phyloP scores from a whole-genome alignment of 2,888 invertebrate species.

The Andrena minutula region DNA sequence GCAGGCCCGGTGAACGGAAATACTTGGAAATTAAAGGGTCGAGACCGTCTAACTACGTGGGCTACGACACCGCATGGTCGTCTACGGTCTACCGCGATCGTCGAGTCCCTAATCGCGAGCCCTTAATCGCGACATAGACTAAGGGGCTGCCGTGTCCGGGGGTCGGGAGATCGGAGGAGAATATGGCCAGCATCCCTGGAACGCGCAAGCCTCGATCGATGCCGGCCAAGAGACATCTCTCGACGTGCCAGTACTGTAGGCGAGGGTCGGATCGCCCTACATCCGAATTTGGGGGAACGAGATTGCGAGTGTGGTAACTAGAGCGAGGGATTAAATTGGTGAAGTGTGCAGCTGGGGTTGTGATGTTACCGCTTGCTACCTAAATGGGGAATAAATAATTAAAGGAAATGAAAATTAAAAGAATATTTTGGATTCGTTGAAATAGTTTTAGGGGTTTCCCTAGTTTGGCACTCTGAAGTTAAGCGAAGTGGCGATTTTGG shows the following conservation, averaged over 20 bases:
- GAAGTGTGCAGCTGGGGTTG: too few relatives aligned
- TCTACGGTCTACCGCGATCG: constrained; percentile 73
- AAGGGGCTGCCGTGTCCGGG: constrained; percentile 71
- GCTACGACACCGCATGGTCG: constrained; percentile 76
- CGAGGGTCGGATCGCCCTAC: constrained; percentile 29
- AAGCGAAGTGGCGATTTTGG: too few relatives aligned
- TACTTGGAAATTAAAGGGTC: constrained; percentile 56
- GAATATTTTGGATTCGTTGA: too few relatives aligned
- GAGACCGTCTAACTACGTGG: constrained; percentile 71
- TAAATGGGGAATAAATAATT: too few relatives aligned
- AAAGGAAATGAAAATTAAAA: too few relatives aligned
- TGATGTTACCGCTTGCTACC: too few relatives aligned
- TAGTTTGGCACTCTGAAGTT: too few relatives aligned
- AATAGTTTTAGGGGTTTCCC: too few relatives aligned
- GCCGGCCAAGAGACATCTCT: constrained; percentile 72
- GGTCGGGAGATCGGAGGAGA: constrained; percentile 75
- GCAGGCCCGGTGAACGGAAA: constrained; percentile 49
- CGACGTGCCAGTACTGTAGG: constrained; percentile 69
- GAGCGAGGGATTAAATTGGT: not conserved
- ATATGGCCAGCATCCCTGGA: constrained; percentile 74
- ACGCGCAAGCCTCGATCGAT: constrained; percentile 81
- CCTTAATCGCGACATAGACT: constrained; percentile 79
- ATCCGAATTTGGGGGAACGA: not conserved
- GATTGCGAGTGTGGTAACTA: not conserved
- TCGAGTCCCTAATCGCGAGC: constrained; percentile 68